Percentiles rank a stretch among this genome's conserved stretches.
Evolutionary conservation across 2,797 vertebrate genomes (phyloP).

Genomic region (Epinephelus awoara): DNA sequence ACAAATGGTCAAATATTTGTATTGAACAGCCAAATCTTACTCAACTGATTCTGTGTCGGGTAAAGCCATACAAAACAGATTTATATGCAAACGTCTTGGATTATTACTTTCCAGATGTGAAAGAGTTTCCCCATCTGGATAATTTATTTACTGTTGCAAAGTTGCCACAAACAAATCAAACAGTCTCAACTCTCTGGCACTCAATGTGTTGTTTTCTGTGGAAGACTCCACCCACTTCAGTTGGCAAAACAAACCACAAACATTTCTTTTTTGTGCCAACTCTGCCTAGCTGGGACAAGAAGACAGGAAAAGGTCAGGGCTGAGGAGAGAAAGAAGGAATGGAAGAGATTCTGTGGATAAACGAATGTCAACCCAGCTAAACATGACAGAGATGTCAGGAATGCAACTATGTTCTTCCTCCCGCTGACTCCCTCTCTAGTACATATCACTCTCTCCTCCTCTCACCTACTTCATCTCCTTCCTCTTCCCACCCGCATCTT

Average conservation of each 20-base stretch:
- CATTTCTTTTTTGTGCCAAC: constrained; percentile 11
- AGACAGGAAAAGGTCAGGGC: neutral
- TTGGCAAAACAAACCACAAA: constrained; percentile 46
- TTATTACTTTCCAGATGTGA: constrained; percentile 32
- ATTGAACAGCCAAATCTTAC: no score
- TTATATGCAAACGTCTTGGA: constrained; percentile 11
- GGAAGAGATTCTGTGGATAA: neutral
- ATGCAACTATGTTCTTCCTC: constrained; percentile 67
- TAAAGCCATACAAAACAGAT: neutral
- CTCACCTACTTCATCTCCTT: constrained; percentile 4
- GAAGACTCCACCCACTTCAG: constrained; percentile 27
- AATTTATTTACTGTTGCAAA: neutral
- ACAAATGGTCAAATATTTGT: no score
- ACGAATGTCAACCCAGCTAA: constrained; percentile 15
- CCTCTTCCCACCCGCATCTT: neutral
- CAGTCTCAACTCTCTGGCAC: constrained; percentile 3
- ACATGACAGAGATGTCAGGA: constrained; percentile 56
- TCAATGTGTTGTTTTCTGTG: neutral
- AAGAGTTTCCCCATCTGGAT: neutral
- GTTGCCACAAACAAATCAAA: neutral
- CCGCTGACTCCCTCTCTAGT: constrained; percentile 37
- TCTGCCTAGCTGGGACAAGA: neutral
- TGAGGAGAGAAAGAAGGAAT: neutral
- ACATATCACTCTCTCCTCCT: constrained; percentile 25
- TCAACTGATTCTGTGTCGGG: no score